Conservation (phyloP, 1,140 invertebrate genomes). For the Drosophila rufa region DNA sequence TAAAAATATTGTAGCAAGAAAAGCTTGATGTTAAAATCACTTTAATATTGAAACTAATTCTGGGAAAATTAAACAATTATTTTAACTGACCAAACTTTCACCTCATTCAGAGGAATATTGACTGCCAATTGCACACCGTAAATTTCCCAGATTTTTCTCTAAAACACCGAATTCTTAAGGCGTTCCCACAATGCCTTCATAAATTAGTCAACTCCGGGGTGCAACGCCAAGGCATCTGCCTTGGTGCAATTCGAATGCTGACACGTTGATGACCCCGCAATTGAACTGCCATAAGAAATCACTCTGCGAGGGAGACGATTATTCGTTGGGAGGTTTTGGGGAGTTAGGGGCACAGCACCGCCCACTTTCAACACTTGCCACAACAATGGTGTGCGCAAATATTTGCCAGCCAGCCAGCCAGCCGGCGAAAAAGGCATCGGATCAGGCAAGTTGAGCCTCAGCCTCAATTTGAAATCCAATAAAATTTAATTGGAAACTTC, state of each 20-base stretch:
- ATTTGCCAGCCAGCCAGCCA: conserved; percentile 64
- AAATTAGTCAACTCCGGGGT: conserved; percentile 44
- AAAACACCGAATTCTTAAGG: conserved; percentile 25
- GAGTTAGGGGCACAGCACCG: conserved; percentile 41
- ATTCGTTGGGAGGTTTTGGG: conserved; percentile 9
- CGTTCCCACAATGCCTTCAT: conserved; percentile 49
- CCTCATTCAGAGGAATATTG: conserved; percentile 1
- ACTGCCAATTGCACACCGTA: conserved; percentile 10
- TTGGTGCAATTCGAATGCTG: conserved; percentile 54
- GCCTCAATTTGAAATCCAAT: conserved; percentile 83
- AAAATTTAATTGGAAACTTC: conserved; percentile 85
- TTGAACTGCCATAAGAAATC: conserved; percentile 83
- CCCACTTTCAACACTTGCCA: conserved; percentile 83
- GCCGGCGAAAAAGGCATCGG: conserved; percentile 40
- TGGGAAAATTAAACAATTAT: not conserved
- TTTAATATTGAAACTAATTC: not conserved
- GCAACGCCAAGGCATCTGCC: conserved; percentile 31
- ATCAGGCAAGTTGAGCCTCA: conserved; percentile 56
- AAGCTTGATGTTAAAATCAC: too few relatives aligned
- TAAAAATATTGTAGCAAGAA: too few relatives aligned
- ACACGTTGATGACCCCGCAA: conserved; percentile 74
- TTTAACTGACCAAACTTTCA: conserved; percentile 19
- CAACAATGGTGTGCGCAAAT: conserved; percentile 79
- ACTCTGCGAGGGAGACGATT: conserved; percentile 58
- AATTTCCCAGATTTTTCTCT: not conserved